Percentiles rank a stretch among this genome's conserved stretches.
These are phyloP conservation scores for Mayetiola destructor DNA, from an alignment of 2,888 invertebrate genomes.

Conservation along the genomic window DNA sequence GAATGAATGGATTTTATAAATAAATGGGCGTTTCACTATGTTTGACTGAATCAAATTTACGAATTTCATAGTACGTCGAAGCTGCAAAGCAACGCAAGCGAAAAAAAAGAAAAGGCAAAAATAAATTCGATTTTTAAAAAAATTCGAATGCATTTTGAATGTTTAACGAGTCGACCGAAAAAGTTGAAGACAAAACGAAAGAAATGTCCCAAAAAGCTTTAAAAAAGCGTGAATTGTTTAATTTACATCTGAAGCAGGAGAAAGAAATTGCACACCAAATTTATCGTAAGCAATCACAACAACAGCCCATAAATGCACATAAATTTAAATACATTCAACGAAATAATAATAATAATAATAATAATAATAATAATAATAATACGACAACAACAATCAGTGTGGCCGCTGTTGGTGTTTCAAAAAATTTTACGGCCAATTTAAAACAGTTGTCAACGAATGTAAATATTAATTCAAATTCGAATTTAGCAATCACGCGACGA, in stretches of 20 bases:
- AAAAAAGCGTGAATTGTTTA: not conserved
- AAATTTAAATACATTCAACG: slow-evolving; percentile 3
- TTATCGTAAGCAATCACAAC: not conserved
- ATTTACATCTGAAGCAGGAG: not conserved
- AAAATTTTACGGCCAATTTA: not conserved
- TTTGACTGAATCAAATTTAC: too few species aligned
- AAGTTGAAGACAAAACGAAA: too few species aligned
- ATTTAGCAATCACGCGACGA: not conserved
- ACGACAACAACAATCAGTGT: not conserved
- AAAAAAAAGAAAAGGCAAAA: too few species aligned
- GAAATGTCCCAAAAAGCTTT: slow-evolving; percentile 7
- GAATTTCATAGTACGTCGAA: too few species aligned
- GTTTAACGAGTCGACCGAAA: too few species aligned
- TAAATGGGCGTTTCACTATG: too few species aligned
- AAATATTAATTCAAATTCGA: too few species aligned
- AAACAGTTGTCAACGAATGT: not conserved
- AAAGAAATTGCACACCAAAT: slow-evolving; percentile 7
- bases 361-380: not conserved
- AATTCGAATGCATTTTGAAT: too few species aligned
- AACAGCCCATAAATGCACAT: not conserved
- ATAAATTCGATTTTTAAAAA: too few species aligned
- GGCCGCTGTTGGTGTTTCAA: too few species aligned
- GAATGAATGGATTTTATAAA: too few species aligned
- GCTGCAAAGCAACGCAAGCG: too few species aligned
- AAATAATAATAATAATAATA: not conserved